phyloP scores from a whole-genome alignment of 2,888 invertebrate species.

The Cynaeus angustus region DNA sequence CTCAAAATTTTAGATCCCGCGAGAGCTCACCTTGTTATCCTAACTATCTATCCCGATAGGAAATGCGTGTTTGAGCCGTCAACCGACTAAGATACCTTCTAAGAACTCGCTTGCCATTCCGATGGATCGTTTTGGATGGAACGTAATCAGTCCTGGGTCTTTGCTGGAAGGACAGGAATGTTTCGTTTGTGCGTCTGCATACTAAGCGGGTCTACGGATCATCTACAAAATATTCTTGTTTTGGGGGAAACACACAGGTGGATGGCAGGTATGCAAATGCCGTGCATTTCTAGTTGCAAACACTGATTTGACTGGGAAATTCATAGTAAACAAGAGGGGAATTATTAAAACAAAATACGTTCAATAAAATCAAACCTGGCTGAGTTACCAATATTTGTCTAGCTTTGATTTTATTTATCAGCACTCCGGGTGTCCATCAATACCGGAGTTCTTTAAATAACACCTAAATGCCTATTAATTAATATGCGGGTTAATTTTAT shows the following conservation, averaged over 20 bases:
- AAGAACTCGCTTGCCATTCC: slow-evolving; percentile 4
- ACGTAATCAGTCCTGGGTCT: slow-evolving; percentile 30
- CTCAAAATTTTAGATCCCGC: slow-evolving; percentile 55
- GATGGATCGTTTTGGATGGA: slow-evolving; percentile 14
- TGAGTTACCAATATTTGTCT: too few relatives aligned
- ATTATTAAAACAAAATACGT: too few relatives aligned
- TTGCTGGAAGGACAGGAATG: slow-evolving; percentile 19
- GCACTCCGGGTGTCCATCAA: slow-evolving; percentile 29
- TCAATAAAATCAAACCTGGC: too few relatives aligned
- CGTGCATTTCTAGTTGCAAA: not conserved
- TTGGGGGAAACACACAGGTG: slow-evolving; percentile 3
- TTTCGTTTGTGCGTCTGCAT: slow-evolving; percentile 23
- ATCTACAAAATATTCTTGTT: slow-evolving; percentile 14
- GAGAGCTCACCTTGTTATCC: slow-evolving; percentile 54
- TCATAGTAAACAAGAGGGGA: too few relatives aligned
- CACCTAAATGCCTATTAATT: slow-evolving; percentile 42
- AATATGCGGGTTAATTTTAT: slow-evolving; percentile 45
- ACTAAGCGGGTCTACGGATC: slow-evolving; percentile 24
- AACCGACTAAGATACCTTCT: slow-evolving; percentile 7
- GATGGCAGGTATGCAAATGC: not conserved
- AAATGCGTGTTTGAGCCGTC: slow-evolving; percentile 40
- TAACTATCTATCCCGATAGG: slow-evolving; percentile 54
- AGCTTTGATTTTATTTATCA: too few relatives aligned
- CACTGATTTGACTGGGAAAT: too few relatives aligned
- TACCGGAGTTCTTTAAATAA: slow-evolving; percentile 20